Evolutionary conservation across 2,113 vertebrate genomes (phyloP).

Genomic region (Cinclus cinclus): DNA sequence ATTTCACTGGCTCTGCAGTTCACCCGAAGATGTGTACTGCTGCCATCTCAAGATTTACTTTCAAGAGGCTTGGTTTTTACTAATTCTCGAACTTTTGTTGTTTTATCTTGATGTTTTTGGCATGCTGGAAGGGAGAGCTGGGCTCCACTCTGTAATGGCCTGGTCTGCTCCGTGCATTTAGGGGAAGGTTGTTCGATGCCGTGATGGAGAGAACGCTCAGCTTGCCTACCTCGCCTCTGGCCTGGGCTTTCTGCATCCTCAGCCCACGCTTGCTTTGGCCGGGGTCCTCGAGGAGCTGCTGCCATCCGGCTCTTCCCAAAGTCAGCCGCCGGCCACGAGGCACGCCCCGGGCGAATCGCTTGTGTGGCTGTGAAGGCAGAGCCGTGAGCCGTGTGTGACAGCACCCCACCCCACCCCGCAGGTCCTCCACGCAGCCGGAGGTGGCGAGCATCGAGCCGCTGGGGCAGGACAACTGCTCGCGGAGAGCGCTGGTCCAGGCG

Average conservation of each 20-base stretch:
- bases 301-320: too few species aligned
- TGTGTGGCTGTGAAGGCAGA: not conserved
- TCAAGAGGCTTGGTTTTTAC: not conserved
- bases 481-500: conserved; percentile 87
- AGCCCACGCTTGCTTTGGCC: fast-evolving
- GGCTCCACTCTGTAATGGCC: not conserved
- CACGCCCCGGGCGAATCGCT: fast-evolving
- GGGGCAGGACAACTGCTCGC: conserved; percentile 80
- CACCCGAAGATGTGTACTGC: not conserved
- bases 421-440: conserved; percentile 91
- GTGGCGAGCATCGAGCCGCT: conserved; percentile 89
- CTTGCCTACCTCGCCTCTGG: not conserved
- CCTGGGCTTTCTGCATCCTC: too few species aligned
- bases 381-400: not conserved
- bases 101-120: not conserved
- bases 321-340: fast-evolving
- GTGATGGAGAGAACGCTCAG: fast-evolving
- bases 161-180: not conserved
- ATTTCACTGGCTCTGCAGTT: not conserved
- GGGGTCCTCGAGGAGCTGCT: not conserved
- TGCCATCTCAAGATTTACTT: not conserved
- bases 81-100: not conserved
- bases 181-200: too few species aligned
- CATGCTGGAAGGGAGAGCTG: not conserved
- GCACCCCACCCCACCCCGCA: not conserved